These are phyloP conservation scores for Proisotoma minuta DNA, from an alignment of 2,888 invertebrate genomes.

Conservation along the genomic window DNA sequence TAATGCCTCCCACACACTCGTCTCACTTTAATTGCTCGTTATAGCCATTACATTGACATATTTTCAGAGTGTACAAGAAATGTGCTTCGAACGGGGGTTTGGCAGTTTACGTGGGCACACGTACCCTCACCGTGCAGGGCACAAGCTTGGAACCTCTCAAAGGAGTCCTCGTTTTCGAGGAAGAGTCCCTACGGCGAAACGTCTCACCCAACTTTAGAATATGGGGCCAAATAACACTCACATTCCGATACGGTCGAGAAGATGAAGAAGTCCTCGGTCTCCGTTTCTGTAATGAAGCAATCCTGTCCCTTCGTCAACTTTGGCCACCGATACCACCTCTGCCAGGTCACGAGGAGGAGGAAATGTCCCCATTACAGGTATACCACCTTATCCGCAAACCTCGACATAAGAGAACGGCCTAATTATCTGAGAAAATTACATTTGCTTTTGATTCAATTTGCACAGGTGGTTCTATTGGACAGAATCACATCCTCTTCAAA, in stretches of 20 bases:
- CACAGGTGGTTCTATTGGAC: conserved; percentile 42
- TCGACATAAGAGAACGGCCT: no score
- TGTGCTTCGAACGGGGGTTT: conserved; percentile 79
- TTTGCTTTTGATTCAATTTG: no score
- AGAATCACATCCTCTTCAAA: conserved; percentile 40
- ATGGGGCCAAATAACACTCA: conserved; percentile 45
- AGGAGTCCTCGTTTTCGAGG: conserved; percentile 87
- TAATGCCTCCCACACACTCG: no score
- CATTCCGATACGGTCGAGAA: conserved; percentile 78
- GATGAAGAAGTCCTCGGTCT: conserved; percentile 98
- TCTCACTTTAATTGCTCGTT: no score
- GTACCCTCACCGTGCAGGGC: conserved; percentile 72
- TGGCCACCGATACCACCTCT: conserved; percentile 61
- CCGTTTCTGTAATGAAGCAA: conserved; percentile 95
- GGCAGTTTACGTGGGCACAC: conserved; percentile 73
- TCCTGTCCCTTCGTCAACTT: conserved; percentile 83
- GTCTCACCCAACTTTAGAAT: conserved; percentile 44
- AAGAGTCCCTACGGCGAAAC: conserved; percentile 64
- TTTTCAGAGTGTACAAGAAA: conserved; percentile 74
- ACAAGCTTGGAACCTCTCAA: conserved; percentile 72
- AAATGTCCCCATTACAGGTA: conserved; percentile 74
- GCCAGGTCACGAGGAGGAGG: conserved; percentile 51
- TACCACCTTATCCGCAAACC: no score
- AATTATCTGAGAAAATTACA: no score
- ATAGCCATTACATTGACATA: no score